A percentile compares a stretch with the other conserved stretches of the same genome.
Evolutionary conservation across 1,140 invertebrate species (phyloP).

Genomic region (Pogonus chalceus): DNA sequence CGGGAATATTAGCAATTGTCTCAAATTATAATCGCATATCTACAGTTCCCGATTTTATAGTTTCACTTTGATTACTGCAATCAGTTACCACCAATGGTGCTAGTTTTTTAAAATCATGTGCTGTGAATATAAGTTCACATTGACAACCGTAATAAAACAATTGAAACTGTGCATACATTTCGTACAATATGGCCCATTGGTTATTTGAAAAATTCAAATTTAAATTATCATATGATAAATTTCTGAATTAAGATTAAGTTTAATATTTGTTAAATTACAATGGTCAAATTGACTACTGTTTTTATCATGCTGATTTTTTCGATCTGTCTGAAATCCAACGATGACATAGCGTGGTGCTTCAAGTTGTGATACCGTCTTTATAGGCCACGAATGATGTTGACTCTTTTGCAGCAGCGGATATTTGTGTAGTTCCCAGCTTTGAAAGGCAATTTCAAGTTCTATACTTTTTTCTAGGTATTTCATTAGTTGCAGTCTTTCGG

Average conservation of each 20-base stretch:
- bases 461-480: slow-evolving; percentile 18
- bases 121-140: slow-evolving; percentile 11
- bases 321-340: slow-evolving; percentile 15
- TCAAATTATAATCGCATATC: slow-evolving; percentile 29
- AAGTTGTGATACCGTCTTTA: slow-evolving; percentile 12
- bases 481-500: slow-evolving; percentile 17
- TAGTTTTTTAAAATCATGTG: slow-evolving; percentile 16
- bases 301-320: slow-evolving; percentile 10
- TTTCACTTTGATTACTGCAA: slow-evolving; percentile 27
- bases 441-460: not conserved
- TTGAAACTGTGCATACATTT: slow-evolving; percentile 27
- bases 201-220: slow-evolving; percentile 24
- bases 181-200: slow-evolving; percentile 23
- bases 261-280: slow-evolving; percentile 17
- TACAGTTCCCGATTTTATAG: slow-evolving; percentile 24
- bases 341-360: slow-evolving; percentile 17
- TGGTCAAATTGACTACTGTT: slow-evolving; percentile 17
- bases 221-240: slow-evolving; percentile 27
- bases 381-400: slow-evolving; percentile 11
- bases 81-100: slow-evolving; percentile 26
- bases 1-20: slow-evolving; percentile 17
- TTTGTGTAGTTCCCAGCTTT: slow-evolving; percentile 14
- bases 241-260: slow-evolving; percentile 29
- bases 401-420: slow-evolving; percentile 12
- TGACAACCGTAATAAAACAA: slow-evolving; percentile 20